Evolutionary conservation across 2,113 vertebrate species (phyloP), one percentile per base, ranked within the genome.

Genomic region (Nipponia nippon): DNA sequence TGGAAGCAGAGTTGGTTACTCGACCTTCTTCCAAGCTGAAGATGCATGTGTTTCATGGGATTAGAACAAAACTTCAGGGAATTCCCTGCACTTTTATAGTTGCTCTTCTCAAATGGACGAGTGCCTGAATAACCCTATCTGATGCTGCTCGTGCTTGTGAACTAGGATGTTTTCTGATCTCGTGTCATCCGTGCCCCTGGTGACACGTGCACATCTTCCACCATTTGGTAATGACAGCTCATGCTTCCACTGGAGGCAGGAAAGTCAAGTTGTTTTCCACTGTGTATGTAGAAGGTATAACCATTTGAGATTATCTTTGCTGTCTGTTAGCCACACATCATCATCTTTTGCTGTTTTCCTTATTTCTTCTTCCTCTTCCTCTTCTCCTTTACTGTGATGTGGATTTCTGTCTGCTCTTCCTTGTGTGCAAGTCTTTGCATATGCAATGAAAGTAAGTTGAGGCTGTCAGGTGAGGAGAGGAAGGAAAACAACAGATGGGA

Each of bases 141-240:
- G 50, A 16, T 71, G 18, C 47, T 63, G 20, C 46, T 36, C 6
- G 5, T 44, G 18, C 40, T 65, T 73, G 63, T 81, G 67, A 92
- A 50, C 25, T 71, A 26, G 65, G 18, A 11, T 76, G 20, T 66
- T 63, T 71, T 49, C 29, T 83, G 61, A 71, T 17, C n/a, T 42
- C 11, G 0, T 27, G 7, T 71, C 10, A 12, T 50, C 17, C 16
- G 4, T 84, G n/a, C 27, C 6, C 3, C 38, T 89, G 26, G 14
- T n/a, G 13, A 63, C 22, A 76, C 26, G 52, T 46, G 13, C 6
- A 10, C 32, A 11, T 40, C 38, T 84, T 87, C 62, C n/a, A 26
- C 40, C 10, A 9, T 80, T 89, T 86, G 38, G 19, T 72, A 22
- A 5, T 38, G 44, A n/a, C 8, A 81, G 59, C 20, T 12, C 12